A percentile compares a stretch with the other conserved stretches of the same genome.
phyloP scores from a whole-genome alignment of 2,888 invertebrate species.

The Panopea generosa region DNA sequence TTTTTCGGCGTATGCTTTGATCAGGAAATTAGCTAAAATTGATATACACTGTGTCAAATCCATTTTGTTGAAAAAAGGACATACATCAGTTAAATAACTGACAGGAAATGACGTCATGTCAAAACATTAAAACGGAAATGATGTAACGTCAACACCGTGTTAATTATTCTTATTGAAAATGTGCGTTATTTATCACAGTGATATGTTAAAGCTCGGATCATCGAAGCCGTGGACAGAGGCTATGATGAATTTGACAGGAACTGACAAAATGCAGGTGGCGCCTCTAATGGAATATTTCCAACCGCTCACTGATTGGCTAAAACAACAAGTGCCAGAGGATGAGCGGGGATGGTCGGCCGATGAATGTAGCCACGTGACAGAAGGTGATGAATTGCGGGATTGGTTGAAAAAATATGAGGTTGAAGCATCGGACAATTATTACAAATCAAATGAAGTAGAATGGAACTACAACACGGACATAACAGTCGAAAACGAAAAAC shows the following conservation, averaged over 20 bases:
- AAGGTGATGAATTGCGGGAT: conserved; percentile 53
- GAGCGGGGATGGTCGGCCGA: conserved; percentile 62
- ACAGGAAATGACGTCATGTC: too few species aligned
- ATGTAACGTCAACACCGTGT: too few species aligned
- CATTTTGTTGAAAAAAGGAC: too few species aligned
- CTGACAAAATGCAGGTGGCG: conserved; percentile 90
- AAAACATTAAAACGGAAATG: too few species aligned
- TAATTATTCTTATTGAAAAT: too few species aligned
- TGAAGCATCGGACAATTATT: conserved; percentile 52
- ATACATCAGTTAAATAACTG: too few species aligned
- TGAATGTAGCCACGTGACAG: conserved; percentile 46
- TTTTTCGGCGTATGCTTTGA: too few species aligned
- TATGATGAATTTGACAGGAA: conserved; percentile 92
- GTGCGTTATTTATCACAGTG: conserved; percentile 64
- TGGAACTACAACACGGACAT: conserved; percentile 81
- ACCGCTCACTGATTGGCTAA: conserved; percentile 92
- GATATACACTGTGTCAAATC: too few species aligned
- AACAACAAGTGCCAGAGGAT: conserved; percentile 84
- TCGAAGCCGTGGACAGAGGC: conserved; percentile 89
- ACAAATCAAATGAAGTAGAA: conserved; percentile 52
- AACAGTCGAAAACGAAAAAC: conserved; percentile 71
- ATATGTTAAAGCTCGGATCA: conserved; percentile 86
- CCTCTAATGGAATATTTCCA: conserved; percentile 93
- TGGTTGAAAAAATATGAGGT: conserved; percentile 71
- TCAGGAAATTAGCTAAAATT: too few species aligned